A percentile compares a stretch with the other conserved stretches of the same genome.
These are phyloP conservation scores for Ditula angustiorana DNA, from an alignment of 2,888 invertebrate species.

Conservation along the genomic window DNA sequence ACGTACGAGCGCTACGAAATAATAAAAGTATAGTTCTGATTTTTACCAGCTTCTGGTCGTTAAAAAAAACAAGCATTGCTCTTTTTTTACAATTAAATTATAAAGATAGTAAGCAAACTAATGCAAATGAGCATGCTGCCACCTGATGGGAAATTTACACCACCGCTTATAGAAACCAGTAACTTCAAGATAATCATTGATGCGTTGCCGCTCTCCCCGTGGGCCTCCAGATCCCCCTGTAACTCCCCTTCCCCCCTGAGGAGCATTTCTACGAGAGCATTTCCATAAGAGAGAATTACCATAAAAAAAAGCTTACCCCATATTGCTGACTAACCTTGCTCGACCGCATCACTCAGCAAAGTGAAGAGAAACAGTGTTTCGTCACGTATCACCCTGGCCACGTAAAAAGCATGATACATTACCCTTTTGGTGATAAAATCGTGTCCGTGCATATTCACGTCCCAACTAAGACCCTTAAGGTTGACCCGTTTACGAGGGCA, in stretches of 20 bases:
- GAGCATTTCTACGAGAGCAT: too few relatives aligned
- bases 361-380: not conserved
- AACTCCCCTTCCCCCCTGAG: too few relatives aligned
- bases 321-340: not conserved
- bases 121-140: too few relatives aligned
- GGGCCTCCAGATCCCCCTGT: too few relatives aligned
- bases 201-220: too few relatives aligned
- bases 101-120: too few relatives aligned
- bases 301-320: not conserved
- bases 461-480: slow-evolving; percentile 10
- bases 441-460: slow-evolving; percentile 29
- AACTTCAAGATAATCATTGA: too few relatives aligned
- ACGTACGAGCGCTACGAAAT: not conserved
- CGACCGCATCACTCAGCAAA: not conserved
- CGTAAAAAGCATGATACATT: slow-evolving; percentile 29
- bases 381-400: slow-evolving; percentile 6
- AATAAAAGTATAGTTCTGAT: not conserved
- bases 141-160: too few relatives aligned
- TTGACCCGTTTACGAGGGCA: slow-evolving; percentile 20
- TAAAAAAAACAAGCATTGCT: too few relatives aligned
- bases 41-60: not conserved
- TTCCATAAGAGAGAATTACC: not conserved
- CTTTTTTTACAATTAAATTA: too few relatives aligned
- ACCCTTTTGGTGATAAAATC: slow-evolving; percentile 34
- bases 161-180: too few relatives aligned